A percentile compares a stretch with the other conserved stretches of the same genome.
Evolutionary conservation across 2,797 vertebrate genomes (phyloP).

Genomic region (Alfaro cultratus): DNA sequence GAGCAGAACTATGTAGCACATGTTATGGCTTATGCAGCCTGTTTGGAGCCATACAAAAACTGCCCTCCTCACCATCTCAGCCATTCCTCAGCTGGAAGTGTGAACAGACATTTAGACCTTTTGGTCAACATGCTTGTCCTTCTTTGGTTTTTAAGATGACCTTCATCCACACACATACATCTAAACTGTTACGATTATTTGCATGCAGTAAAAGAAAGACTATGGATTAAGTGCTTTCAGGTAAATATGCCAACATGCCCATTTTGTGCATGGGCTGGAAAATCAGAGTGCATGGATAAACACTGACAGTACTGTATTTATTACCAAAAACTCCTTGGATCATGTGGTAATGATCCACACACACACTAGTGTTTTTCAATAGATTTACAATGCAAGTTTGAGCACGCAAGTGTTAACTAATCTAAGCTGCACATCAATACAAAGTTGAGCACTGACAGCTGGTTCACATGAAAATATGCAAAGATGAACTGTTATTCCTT

Average conservation of each 20-base stretch:
- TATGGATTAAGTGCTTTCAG: slow-evolving; percentile 24
- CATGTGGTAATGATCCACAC: background rate
- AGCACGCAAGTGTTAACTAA: slow-evolving; percentile 16
- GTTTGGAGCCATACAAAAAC: slow-evolving; percentile 82
- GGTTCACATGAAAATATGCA: slow-evolving; percentile 19
- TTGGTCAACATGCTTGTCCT: slow-evolving; percentile 58
- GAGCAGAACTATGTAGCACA: slow-evolving; percentile 88
- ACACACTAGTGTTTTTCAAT: background rate
- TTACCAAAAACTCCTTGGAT: slow-evolving; percentile 15
- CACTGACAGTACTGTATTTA: slow-evolving; percentile 28
- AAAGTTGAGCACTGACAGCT: slow-evolving; percentile 7
- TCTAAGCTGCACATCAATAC: slow-evolving; percentile 19
- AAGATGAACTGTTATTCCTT: slow-evolving; percentile 16
- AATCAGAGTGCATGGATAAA: slow-evolving; percentile 45
- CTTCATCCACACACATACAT: background rate
- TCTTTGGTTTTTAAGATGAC: slow-evolving; percentile 79
- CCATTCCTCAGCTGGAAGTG: slow-evolving; percentile 27
- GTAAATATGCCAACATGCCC: slow-evolving; percentile 8
- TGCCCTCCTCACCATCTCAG: slow-evolving; percentile 65
- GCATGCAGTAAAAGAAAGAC: slow-evolving; percentile 28
- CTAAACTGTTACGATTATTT: slow-evolving; percentile 11
- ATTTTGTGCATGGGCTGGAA: slow-evolving; percentile 14
- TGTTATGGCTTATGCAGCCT: slow-evolving; percentile 85
- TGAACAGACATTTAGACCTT: slow-evolving; percentile 28
- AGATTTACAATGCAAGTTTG: slow-evolving; percentile 18